Evolutionary conservation across 2,888 invertebrate species (phyloP), one percentile per base, ranked within the genome.

Genomic region (Bhutanitis thaidina): DNA sequence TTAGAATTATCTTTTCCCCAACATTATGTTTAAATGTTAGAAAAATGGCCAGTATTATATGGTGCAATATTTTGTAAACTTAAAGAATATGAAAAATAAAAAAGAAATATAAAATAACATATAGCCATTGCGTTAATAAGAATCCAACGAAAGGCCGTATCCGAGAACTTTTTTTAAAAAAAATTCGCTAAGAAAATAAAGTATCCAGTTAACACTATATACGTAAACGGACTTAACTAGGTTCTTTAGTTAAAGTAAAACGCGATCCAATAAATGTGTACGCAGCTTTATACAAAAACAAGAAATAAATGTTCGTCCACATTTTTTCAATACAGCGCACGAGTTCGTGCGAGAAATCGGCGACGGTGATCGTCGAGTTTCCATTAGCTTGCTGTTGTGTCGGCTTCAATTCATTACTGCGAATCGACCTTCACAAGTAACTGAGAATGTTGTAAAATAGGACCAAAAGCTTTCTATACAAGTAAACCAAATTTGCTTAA

Each of bases 221-320:
- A 44, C 12, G 38, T 44, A 50, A 9, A 16, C 34, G 32, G 38
- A 12, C 10, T 32, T 37, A 38, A 25, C 36, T 38, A 14, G 34
- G 27, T 49, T 49, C 25, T 39, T 49, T 38, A 30, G 14, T 39
- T 44, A 7, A 44, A 49, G 37, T 49, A 43, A 44, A 50, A 43
- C 15, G 29, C 40, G 15, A 34, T 39, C 30, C n/a, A 14, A 8
- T 15, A 9, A 35, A 48, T 27, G 34, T 34, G 49, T 27, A 15
- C 37, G 15, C 30, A 8, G 37, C 14, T 43, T 37, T 38, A 29
- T 10, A 44, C 3, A 49, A 49, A 43, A 49, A 49, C 32, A 32
- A 43, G 38, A 43, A 14, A 49, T 43, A 32, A 38, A 49, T n/a
- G 43, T 34, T 12, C 20, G 38, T 43, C 12, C 36, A 38, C 49